These are phyloP conservation scores for Ploceus nigricollis DNA, from an alignment of 2,113 vertebrate species.

Conservation along the genomic window DNA sequence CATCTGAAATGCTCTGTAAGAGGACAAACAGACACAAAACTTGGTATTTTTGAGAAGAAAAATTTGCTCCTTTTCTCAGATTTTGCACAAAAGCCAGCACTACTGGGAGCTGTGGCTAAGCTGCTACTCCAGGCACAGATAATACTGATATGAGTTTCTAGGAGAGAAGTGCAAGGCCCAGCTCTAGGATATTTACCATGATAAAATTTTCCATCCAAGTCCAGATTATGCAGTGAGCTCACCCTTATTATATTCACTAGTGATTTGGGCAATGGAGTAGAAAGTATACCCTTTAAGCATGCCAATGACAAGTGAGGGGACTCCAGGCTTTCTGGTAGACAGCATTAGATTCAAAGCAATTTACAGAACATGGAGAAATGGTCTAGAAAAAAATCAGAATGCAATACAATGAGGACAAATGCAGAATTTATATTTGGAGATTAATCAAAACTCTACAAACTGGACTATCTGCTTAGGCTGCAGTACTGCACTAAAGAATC, in stretches of 20 bases:
- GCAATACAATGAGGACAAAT: neutral
- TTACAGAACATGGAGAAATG: constrained; percentile 10
- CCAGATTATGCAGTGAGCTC: neutral
- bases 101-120: neutral
- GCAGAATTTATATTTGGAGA: neutral
- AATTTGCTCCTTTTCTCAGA: neutral
- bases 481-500: neutral
- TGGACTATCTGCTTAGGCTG: neutral
- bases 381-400: neutral
- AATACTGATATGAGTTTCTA: neutral
- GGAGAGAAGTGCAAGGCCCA: neutral
- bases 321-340: neutral
- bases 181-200: neutral
- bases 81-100: neutral
- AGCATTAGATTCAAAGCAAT: neutral
- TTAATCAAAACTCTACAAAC: neutral
- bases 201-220: neutral
- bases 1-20: neutral
- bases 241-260: neutral
- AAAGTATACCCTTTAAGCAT: neutral
- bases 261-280: constrained; percentile 18
- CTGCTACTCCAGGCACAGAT: neutral
- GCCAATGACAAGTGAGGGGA: neutral
- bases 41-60: neutral
- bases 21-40: neutral